Evolutionary conservation across 2,888 invertebrate species (phyloP).

Genomic region (Dasysyrphus albostriatus): DNA sequence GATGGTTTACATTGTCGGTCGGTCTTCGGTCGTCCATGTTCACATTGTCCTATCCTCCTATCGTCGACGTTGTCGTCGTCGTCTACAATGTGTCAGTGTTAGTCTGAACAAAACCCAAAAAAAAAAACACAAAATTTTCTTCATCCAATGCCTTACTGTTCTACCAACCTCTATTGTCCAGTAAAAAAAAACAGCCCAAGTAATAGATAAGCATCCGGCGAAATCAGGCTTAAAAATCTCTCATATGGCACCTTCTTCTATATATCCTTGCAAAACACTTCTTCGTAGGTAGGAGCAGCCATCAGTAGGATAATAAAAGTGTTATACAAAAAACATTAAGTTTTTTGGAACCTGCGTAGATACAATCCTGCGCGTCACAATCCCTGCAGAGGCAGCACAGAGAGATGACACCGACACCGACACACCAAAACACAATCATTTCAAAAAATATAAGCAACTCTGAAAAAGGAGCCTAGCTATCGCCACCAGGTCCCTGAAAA

Average conservation of each 20-base stretch:
- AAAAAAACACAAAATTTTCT: constrained; percentile 28
- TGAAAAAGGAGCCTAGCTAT: constrained; percentile 34
- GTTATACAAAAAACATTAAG: constrained; percentile 49
- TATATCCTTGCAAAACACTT: constrained; percentile 20
- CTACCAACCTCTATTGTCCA: constrained; percentile 62
- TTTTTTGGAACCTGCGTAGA: constrained; percentile 62
- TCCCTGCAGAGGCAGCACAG: constrained; percentile 52
- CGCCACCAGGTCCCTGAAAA: constrained; percentile 69
- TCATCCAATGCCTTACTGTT: constrained; percentile 56
- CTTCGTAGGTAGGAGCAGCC: constrained; percentile 34
- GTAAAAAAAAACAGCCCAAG: constrained; percentile 46
- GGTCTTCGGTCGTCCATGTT: not conserved
- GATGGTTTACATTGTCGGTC: constrained; percentile 1
- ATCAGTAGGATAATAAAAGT: constrained; percentile 25
- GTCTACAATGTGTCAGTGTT: constrained; percentile 38
- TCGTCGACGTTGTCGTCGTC: not conserved
- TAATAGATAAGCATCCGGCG: constrained; percentile 66
- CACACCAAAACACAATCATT: not conserved
- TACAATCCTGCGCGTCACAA: constrained; percentile 58
- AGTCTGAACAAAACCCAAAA: constrained; percentile 17
- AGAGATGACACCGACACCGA: constrained; percentile 24
- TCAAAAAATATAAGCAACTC: constrained; percentile 13
- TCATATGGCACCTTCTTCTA: constrained; percentile 42
- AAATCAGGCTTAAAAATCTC: constrained; percentile 51
- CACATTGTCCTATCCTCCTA: not conserved